Base-by-base conservation (phyloP, 2,797 vertebrate genomes). In the Perodicticus potto region DNA sequence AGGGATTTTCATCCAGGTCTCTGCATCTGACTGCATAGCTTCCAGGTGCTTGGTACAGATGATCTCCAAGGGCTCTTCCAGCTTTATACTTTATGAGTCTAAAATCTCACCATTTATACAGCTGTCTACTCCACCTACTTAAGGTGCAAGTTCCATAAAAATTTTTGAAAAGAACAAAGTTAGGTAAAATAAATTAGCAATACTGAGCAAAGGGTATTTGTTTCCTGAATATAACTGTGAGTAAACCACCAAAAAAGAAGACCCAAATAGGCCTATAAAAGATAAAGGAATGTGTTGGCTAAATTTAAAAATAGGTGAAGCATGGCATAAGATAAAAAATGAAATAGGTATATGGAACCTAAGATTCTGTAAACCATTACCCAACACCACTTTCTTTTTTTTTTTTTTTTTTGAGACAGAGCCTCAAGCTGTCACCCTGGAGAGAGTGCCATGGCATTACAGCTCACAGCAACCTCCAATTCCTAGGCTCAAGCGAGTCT, bases 151-250 rank as follows among this genome's bases (percentile, higher is more conserved):
- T n/a, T 96, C 13, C 63, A 76, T 45, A 86, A 95, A 95, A 25
- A 92, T 82, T 90, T 93, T 13, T 92, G 29, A 85, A 95, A 94
- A 94, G 12, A 94, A 73, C 22, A 89, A 96, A 69, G 6, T 78
- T 59, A 7, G 45, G 25, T 34, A 92, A n/a, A n/a, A 91, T 73
- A 97, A 89, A 87, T 70, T 7, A 86, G 29, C 53, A 88, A 53
- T 65, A 87, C 23, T 49, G 59, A 91, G 32, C 45, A 96, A 95
- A 90, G 19, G 16, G 17, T 59, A 93, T 63, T 86, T 88, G 63
- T n/a, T 94, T 3, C n/a, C 73, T 77, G 55, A 76, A 20, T 53
- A 20, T 83, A 93, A 72, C 16, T 23, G 19, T 84, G 59, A 63
- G 29, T 57, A 90, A 94, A 94, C 22, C 34, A 95, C 22, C 34